A percentile compares a stretch with the other conserved stretches of the same genome.
phyloP scores from a whole-genome alignment of 2,797 vertebrate genomes.

The Sebastes nivosus region DNA sequence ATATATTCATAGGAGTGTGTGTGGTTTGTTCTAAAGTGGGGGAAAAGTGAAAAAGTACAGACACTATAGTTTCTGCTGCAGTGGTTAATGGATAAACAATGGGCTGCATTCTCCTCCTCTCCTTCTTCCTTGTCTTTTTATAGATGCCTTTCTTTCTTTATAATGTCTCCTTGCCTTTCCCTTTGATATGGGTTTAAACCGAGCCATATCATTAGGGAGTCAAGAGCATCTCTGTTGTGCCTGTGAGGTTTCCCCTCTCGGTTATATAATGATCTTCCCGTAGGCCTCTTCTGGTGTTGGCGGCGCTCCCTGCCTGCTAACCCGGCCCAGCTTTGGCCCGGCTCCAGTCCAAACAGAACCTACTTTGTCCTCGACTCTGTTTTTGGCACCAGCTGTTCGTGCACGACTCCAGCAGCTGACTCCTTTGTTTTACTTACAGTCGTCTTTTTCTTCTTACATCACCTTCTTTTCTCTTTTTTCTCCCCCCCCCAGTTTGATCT shows the following conservation, averaged over 20 bases:
- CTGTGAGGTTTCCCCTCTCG: slow-evolving; percentile 74
- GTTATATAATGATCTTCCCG: slow-evolving; percentile 84
- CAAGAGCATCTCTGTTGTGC: slow-evolving; percentile 76
- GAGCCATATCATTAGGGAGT: slow-evolving; percentile 77
- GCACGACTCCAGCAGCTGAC: slow-evolving; percentile 84
- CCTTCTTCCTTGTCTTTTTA: slow-evolving; percentile 67
- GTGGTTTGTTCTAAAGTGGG: slow-evolving; percentile 27
- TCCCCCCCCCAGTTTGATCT: slow-evolving; percentile 54
- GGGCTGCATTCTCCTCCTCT: slow-evolving; percentile 57
- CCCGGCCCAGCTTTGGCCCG: slow-evolving; percentile 73
- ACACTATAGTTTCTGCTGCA: slow-evolving; percentile 23
- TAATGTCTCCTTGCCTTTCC: slow-evolving; percentile 51
- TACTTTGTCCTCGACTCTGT: slow-evolving; percentile 83
- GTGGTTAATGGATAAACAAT: slow-evolving; percentile 67
- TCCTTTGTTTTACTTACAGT: slow-evolving; percentile 80
- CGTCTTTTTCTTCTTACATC: slow-evolving; percentile 70
- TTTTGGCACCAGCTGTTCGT: slow-evolving; percentile 85
- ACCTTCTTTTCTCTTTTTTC: slow-evolving; percentile 41
- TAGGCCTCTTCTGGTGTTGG: slow-evolving; percentile 74
- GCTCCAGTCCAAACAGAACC: slow-evolving; percentile 84
- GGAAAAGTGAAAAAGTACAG: slow-evolving; percentile 33
- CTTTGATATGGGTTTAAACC: slow-evolving; percentile 67
- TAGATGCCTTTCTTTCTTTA: slow-evolving; percentile 66
- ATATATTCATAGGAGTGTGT: slow-evolving; percentile 13
- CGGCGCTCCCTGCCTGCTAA: slow-evolving; percentile 69